These are phyloP conservation scores for Ophion costatus DNA, from an alignment of 2,888 invertebrate genomes.

Conservation along the genomic window DNA sequence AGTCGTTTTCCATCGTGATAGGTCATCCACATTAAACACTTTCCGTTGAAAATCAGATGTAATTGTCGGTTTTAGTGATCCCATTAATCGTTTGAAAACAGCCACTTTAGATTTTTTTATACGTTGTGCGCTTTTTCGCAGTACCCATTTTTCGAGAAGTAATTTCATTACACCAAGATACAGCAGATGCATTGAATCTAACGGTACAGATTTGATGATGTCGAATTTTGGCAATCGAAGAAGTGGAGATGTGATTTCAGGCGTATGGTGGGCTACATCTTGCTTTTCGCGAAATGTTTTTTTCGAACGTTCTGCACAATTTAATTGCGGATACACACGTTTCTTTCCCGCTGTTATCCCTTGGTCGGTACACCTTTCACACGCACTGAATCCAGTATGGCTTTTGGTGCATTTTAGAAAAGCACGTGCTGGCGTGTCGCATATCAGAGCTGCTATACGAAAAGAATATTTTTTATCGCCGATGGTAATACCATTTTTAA, in stretches of 20 bases:
- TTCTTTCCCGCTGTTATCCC: background rate
- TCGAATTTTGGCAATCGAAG: background rate
- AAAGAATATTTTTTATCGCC: too few species aligned
- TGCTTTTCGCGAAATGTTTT: background rate
- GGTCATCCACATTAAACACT: constrained; percentile 30
- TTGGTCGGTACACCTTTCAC: constrained; percentile 29
- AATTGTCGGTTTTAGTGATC: background rate
- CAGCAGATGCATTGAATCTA: constrained; percentile 52
- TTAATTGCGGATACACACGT: constrained; percentile 26
- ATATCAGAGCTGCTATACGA: too few species aligned
- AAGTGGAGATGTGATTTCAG: background rate
- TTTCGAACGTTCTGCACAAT: background rate
- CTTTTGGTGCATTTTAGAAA: constrained; percentile 61
- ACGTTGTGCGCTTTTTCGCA: background rate
- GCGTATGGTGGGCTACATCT: background rate
- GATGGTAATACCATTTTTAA: too few species aligned
- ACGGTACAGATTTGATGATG: background rate
- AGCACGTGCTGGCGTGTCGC: constrained; percentile 50
- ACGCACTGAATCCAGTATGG: constrained; percentile 48
- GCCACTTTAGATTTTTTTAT: background rate
- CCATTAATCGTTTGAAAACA: background rate
- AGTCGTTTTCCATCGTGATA: constrained; percentile 63
- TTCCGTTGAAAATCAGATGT: constrained; percentile 64
- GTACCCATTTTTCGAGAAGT: constrained; percentile 48
- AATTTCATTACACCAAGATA: constrained; percentile 58